phyloP scores from a whole-genome alignment of 2,888 invertebrate species.

The Malthinus flaveolus region DNA sequence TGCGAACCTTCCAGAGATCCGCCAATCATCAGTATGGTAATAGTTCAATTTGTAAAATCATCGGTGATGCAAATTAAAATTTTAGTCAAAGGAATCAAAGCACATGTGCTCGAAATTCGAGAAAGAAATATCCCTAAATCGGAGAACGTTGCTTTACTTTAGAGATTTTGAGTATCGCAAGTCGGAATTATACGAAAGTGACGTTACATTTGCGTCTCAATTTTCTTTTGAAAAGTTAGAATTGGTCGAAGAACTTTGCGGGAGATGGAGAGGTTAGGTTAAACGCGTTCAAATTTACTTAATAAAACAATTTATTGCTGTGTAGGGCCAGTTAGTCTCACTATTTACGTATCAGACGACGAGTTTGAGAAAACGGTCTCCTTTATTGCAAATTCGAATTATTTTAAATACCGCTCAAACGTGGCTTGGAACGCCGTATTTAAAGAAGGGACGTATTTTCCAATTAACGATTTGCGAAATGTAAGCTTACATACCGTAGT shows the following conservation, averaged over 20 bases:
- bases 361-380: constrained; percentile 79
- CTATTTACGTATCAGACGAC: constrained; percentile 85
- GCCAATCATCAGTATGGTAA: no score
- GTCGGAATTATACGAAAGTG: constrained; percentile 60
- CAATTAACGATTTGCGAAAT: constrained; percentile 87
- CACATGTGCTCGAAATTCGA: constrained; percentile 77
- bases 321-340: constrained; percentile 80
- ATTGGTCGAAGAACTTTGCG: constrained; percentile 79
- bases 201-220: constrained; percentile 83
- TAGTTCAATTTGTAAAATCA: no score
- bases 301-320: no score
- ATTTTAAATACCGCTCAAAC: constrained; percentile 72
- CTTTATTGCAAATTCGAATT: constrained; percentile 74
- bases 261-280: constrained; percentile 75
- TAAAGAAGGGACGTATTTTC: constrained; percentile 84
- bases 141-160: constrained; percentile 83
- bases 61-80: constrained; percentile 41
- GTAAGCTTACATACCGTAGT: constrained; percentile 79
- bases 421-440: constrained; percentile 90
- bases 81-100: constrained; percentile 59
- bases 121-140: constrained; percentile 67
- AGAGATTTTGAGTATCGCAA: constrained; percentile 73
- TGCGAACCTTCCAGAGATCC: constrained; percentile 55
- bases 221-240: constrained; percentile 84
- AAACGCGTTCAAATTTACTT: no score